phyloP scores from a whole-genome alignment of 2,888 invertebrate species.

The Flexamia atlantica region DNA sequence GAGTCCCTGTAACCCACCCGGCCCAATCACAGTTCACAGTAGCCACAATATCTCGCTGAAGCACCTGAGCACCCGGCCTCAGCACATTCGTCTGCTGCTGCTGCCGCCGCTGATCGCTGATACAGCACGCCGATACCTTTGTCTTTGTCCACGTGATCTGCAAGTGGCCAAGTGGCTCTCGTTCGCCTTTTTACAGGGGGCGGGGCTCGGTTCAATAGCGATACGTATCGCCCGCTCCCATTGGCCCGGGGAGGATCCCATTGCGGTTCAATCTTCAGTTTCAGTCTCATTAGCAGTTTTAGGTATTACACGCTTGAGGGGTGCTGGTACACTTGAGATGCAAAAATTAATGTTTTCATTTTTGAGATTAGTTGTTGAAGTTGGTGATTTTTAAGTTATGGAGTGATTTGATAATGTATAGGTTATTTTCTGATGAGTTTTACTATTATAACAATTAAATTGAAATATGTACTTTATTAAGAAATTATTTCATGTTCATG shows the following conservation, averaged over 20 bases:
- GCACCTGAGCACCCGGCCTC: not conserved
- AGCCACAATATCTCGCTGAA: slow-evolving; percentile 9
- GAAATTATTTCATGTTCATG: too few relatives aligned
- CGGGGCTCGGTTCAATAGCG: slow-evolving; percentile 1
- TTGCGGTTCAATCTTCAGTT: not conserved
- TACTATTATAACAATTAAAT: too few relatives aligned
- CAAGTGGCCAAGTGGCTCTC: slow-evolving; percentile 19
- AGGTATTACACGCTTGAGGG: too few relatives aligned
- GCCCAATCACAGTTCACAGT: too few relatives aligned
- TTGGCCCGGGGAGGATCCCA: not conserved
- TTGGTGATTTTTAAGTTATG: too few relatives aligned
- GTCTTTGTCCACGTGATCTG: not conserved
- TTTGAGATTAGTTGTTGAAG: too few relatives aligned
- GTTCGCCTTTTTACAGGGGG: slow-evolving; percentile 17
- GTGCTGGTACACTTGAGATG: too few relatives aligned
- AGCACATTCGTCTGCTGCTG: slow-evolving; percentile 26
- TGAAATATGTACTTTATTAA: too few relatives aligned
- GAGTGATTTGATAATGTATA: too few relatives aligned
- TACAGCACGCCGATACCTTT: slow-evolving; percentile 9
- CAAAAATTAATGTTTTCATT: too few relatives aligned
- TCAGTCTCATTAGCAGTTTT: not conserved
- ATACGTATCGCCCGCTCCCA: slow-evolving; percentile 7
- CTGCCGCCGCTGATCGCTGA: slow-evolving; percentile 19
- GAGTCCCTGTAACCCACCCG: too few relatives aligned
- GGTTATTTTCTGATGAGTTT: too few relatives aligned